Evolutionary conservation across 2,113 vertebrate genomes (phyloP).

Genomic region (Poeciliopsis retropinna): DNA sequence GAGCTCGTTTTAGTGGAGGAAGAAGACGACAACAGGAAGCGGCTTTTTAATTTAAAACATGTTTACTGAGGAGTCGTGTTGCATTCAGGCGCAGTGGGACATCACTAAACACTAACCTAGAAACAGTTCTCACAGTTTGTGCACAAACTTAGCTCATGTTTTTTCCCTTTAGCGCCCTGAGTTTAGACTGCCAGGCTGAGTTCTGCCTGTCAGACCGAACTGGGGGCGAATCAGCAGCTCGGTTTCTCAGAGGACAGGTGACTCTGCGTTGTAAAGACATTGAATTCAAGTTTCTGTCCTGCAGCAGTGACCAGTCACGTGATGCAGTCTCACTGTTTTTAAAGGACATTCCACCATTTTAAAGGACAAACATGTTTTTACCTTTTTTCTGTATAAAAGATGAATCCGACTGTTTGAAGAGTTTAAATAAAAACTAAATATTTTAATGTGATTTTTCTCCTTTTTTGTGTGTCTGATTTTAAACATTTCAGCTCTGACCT

Average conservation of each 20-base stretch:
- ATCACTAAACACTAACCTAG: slow-evolving; percentile 11
- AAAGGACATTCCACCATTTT: slow-evolving; percentile 70
- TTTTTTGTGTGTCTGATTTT: slow-evolving; percentile 8
- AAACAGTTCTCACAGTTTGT: background rate
- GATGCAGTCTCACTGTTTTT: slow-evolving; percentile 1
- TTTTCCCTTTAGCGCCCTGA: background rate
- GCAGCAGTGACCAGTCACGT: background rate
- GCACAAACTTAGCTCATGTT: background rate
- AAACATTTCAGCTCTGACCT: background rate
- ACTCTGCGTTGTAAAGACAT: background rate
- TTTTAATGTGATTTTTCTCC: slow-evolving; percentile 53
- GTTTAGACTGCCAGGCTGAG: background rate
- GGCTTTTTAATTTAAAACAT: slow-evolving; percentile 17
- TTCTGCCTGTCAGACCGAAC: background rate
- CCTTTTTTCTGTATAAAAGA: slow-evolving; percentile 10
- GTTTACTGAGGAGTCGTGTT: background rate
- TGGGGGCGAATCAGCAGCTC: background rate
- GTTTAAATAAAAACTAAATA: slow-evolving; percentile 74
- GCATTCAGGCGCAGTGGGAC: slow-evolving; percentile 26
- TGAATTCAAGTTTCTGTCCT: background rate
- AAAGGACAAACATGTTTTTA: slow-evolving; percentile 46
- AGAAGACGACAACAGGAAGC: background rate
- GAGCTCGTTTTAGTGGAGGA: background rate
- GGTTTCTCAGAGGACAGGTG: background rate
- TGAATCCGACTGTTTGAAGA: slow-evolving; percentile 17